Percentiles rank a stretch among this genome's conserved stretches.
These are phyloP conservation scores for Rhabditoides inermis DNA, from an alignment of 2,888 invertebrate genomes.

Conservation along the genomic window DNA sequence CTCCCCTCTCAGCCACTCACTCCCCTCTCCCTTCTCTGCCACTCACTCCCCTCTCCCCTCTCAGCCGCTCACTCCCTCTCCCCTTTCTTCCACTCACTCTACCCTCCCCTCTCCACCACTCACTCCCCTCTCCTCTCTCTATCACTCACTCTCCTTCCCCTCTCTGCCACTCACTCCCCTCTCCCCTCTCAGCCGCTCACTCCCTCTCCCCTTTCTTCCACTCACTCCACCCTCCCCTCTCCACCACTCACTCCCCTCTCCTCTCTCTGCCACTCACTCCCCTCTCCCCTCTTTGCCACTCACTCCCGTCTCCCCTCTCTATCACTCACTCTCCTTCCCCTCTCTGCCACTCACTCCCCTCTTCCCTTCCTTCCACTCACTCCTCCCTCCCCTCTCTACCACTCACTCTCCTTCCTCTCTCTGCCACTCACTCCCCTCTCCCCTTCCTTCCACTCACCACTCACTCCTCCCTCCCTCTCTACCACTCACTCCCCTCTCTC, in stretches of 20 bases:
- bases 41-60: no score
- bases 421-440: no score
- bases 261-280: not conserved
- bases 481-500: no score
- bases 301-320: not conserved
- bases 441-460: no score
- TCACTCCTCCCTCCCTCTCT: no score
- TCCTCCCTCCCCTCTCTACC: slow-evolving; percentile 1
- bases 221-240: not conserved
- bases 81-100: slow-evolving; percentile 10
- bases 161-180: no score
- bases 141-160: no score
- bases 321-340: not conserved
- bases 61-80: no score
- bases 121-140: not conserved
- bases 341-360: no score
- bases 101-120: slow-evolving; percentile 25
- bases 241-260: no score
- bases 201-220: slow-evolving; percentile 11
- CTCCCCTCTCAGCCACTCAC: not conserved
- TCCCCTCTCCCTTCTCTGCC: not conserved
- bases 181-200: no score
- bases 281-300: not conserved
- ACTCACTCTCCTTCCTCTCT: slow-evolving; percentile 19
- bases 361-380: no score